These are phyloP conservation scores for Cheilosia vernalis DNA, from an alignment of 2,888 invertebrate genomes.

Conservation along the genomic window DNA sequence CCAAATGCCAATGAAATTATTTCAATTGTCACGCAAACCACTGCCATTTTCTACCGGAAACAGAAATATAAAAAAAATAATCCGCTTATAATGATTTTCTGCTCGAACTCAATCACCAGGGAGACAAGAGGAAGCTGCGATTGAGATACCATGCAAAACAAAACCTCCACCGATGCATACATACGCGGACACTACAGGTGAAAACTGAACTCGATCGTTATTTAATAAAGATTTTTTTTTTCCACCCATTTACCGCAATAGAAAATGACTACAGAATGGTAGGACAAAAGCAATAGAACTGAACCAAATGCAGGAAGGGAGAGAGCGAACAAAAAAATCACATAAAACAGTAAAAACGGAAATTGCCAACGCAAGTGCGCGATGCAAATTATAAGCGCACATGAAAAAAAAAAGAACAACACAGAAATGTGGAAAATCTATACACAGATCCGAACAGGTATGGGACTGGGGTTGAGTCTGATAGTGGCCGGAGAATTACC, in stretches of 20 bases:
- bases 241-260: slow-evolving; percentile 35
- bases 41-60: slow-evolving; percentile 52
- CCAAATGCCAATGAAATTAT: slow-evolving; percentile 15
- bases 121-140: slow-evolving; percentile 57
- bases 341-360: slow-evolving; percentile 54
- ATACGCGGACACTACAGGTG: slow-evolving; percentile 52
- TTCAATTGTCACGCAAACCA: slow-evolving; percentile 50
- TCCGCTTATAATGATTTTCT: slow-evolving; percentile 57
- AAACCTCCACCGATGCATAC: slow-evolving; percentile 2
- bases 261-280: slow-evolving; percentile 47
- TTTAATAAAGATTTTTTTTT: slow-evolving; percentile 39
- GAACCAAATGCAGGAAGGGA: not conserved
- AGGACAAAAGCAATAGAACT: slow-evolving; percentile 52
- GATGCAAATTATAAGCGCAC: slow-evolving; percentile 16
- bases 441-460: slow-evolving; percentile 4
- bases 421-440: slow-evolving; percentile 25
- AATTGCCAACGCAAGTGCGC: slow-evolving; percentile 53
- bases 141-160: slow-evolving; percentile 20
- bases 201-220: slow-evolving; percentile 56
- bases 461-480: not conserved
- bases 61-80: slow-evolving; percentile 41
- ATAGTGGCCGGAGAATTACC: slow-evolving; percentile 50
- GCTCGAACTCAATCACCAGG: slow-evolving; percentile 33
- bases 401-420: not conserved
- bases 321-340: slow-evolving; percentile 4